Percentiles rank a stretch among this genome's conserved stretches.
Conservation (phyloP, 2,797 vertebrate genomes). For the Kryptolebias ocellatus region DNA sequence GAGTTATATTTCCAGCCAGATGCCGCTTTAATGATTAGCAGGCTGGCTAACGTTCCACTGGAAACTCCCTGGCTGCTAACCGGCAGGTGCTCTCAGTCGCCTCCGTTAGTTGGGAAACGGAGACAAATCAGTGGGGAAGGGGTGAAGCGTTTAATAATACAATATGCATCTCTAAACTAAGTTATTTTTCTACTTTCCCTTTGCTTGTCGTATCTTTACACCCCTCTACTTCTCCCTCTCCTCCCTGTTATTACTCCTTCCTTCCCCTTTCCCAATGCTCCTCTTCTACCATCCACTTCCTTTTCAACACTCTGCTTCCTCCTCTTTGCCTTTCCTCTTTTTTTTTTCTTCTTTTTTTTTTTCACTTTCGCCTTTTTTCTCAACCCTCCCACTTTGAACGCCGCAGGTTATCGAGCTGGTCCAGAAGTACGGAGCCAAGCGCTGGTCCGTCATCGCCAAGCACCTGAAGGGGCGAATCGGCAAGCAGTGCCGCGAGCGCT, state of each 20-base stretch:
- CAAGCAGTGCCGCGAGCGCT: constrained; percentile 98
- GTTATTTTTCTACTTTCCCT: constrained; percentile 17
- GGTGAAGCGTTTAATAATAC: constrained; percentile 11
- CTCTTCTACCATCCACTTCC: constrained; percentile 47
- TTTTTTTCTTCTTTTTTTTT: constrained; percentile 32
- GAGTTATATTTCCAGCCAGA: constrained; percentile 69
- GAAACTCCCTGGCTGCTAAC: constrained; percentile 74
- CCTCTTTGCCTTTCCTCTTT: constrained; percentile 32
- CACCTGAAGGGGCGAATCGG: constrained; percentile 98
- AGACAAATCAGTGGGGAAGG: constrained; percentile 19
- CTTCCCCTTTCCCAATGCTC: constrained; percentile 71
- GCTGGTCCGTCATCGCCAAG: constrained; percentile 99
- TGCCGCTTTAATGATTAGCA: constrained; percentile 75
- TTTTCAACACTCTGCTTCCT: constrained; percentile 36
- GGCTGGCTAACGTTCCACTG: constrained; percentile 74
- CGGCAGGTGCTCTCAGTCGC: constrained; percentile 72
- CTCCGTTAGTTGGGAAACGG: constrained; percentile 26
- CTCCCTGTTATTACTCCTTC: constrained; percentile 65
- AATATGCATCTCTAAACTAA: neutral
- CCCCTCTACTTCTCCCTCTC: constrained; percentile 64
- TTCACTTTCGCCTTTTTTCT: constrained; percentile 17
- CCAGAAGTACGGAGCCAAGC: constrained; percentile 98
- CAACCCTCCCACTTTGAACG: constrained; percentile 14
- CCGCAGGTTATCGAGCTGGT: constrained; percentile 97
- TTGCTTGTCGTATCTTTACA: constrained; percentile 27